Evolutionary conservation across 1,140 invertebrate species (phyloP).

Genomic region (Mesaphorura yosii): DNA sequence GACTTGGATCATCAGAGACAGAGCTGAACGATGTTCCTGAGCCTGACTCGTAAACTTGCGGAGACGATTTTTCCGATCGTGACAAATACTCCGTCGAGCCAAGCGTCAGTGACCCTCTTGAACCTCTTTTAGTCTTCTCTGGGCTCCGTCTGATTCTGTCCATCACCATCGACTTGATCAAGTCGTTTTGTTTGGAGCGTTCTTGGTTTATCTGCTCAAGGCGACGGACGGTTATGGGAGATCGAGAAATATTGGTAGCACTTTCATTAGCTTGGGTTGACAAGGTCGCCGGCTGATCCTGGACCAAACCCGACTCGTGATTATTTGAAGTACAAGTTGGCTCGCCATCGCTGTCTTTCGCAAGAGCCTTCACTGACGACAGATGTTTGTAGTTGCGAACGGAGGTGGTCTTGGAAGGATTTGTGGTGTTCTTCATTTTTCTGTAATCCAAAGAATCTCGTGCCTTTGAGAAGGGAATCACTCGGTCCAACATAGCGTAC

Average conservation of each 20-base stretch:
- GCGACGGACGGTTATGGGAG: constrained; percentile 42
- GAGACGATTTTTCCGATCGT: constrained; percentile 1
- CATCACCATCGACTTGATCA: constrained; percentile 65
- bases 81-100: no score
- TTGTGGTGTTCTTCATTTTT: constrained; percentile 36
- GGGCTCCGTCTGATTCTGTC: constrained; percentile 46
- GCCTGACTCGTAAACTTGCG: constrained; percentile 1
- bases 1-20: constrained; percentile 24
- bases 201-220: constrained; percentile 54
- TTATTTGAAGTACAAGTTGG: constrained; percentile 5
- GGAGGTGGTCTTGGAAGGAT: constrained; percentile 15
- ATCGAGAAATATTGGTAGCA: background rate
- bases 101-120: constrained; percentile 42
- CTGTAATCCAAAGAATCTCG: constrained; percentile 56
- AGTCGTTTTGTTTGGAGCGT: constrained; percentile 53
- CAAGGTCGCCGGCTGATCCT: background rate
- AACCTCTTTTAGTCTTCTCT: constrained; percentile 31
- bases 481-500: constrained; percentile 47
- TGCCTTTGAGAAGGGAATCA: constrained; percentile 57
- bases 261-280: background rate
- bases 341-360: constrained; percentile 9
- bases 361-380: background rate
- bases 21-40: no score
- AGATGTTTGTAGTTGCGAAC: constrained; percentile 20
- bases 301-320: background rate